Evolutionary conservation across 2,113 vertebrate genomes (phyloP).

Genomic region (Speoplatyrhinus poulsoni): DNA sequence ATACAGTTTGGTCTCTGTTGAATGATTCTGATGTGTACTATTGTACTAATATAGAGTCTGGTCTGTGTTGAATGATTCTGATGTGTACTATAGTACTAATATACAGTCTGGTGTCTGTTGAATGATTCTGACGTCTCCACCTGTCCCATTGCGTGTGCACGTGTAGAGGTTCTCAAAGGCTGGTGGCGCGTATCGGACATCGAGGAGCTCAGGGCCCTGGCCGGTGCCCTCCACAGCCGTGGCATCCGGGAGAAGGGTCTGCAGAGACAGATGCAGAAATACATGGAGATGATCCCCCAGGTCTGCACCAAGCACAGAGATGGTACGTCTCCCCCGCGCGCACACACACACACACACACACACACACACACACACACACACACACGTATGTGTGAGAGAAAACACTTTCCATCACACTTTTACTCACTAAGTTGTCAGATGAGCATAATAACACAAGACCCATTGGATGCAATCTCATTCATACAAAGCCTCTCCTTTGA

Average conservation of each 20-base stretch:
- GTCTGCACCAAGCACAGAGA: slow-evolving; percentile 92
- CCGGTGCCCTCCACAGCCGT: slow-evolving; percentile 88
- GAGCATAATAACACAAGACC: too few relatives aligned
- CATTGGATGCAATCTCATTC: too few relatives aligned
- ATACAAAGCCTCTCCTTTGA: neutral
- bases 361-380: too few relatives aligned
- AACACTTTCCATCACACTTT: too few relatives aligned
- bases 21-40: neutral
- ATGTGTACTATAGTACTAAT: neutral
- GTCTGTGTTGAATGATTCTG: neutral
- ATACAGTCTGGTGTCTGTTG: too few relatives aligned
- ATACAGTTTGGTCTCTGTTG: neutral
- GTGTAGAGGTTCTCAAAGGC: slow-evolving; percentile 88
- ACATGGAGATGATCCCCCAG: slow-evolving; percentile 93
- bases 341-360: too few relatives aligned
- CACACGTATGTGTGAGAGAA: too few relatives aligned
- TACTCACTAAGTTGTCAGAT: too few relatives aligned
- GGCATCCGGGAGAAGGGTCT: slow-evolving; percentile 93
- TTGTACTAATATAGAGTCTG: too few relatives aligned
- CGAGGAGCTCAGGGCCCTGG: slow-evolving; percentile 87
- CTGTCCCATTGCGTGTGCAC: neutral
- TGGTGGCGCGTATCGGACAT: slow-evolving; percentile 97
- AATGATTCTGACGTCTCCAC: neutral
- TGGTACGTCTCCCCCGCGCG: slow-evolving; percentile 71
- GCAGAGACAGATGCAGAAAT: slow-evolving; percentile 97